Base-by-base conservation (phyloP, 2,888 invertebrate genomes). In the Calameuta idolon region DNA sequence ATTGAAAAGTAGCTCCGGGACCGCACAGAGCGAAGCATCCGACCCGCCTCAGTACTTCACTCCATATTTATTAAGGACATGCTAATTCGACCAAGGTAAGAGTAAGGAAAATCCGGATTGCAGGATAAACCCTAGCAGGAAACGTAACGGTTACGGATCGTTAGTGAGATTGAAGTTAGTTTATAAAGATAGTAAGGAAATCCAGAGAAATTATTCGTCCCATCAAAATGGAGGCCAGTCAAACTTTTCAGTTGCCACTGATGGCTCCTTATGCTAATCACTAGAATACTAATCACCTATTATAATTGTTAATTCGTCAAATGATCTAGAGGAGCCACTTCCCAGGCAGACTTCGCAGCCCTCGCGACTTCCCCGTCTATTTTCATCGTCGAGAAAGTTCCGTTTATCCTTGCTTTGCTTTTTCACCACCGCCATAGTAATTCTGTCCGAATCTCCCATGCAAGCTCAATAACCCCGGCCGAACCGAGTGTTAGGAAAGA, bases 291-390 rank as follows among this genome's bases (percentile, higher is more conserved):
- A 90, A 89, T 89, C 85, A 79, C 81, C 82, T 83, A 91, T 90
- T 91, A 90, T 89, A 90, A 90, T 90, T 90, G 89, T 90, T 90
- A 91, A 91, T 90, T 89, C 88, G 86, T 86, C 87, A 88, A 90
- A 90, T 88, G 90, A 89, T 88, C 88, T 88, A 80, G 77, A 82
- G 79, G 79, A 79, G 75, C n/a, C 15, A 71, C 71, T 71, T 30
- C 71, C n/a, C 30, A 37, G 77, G 40, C 40, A 40, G 40, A 79
- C 77, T 80, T 82, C 81, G 78, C 77, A 81, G 78, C 77, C 76
- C 79, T n/a, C 34, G 74, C 71, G 40, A 33, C 68, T 23, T 34
- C 12, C 30, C 40, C 40, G 15, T 40, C 40, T 40, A 69, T 31
- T 75, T 37, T 76, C 73, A 23, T 34, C 35, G 23, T 31, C 74